Percentiles rank a stretch among this genome's conserved stretches.
phyloP scores from a whole-genome alignment of 2,797 vertebrate species.

The Limnodromus scolopaceus region DNA sequence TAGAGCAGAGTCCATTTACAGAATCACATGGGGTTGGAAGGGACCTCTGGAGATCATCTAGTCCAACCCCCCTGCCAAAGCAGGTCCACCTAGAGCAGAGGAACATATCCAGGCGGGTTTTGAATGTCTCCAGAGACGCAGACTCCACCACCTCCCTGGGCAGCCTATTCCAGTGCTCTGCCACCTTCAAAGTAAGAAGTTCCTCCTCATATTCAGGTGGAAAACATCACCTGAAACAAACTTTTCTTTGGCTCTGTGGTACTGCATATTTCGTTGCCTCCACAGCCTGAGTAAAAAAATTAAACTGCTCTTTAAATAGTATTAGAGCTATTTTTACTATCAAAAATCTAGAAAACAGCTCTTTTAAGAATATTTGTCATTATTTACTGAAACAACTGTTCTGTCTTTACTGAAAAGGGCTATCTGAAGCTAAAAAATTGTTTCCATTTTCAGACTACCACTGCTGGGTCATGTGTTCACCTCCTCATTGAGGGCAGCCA shows the following conservation, averaged over 20 bases:
- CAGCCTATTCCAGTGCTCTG: no score
- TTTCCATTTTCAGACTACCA: neutral
- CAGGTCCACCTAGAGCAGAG: no score
- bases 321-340: neutral
- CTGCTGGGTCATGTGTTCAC: neutral
- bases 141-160: no score
- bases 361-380: neutral
- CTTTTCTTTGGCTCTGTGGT: neutral
- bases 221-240: neutral
- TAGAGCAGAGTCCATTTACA: neutral
- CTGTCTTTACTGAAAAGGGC: neutral
- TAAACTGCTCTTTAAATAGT: neutral
- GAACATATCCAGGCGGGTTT: no score
- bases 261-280: neutral
- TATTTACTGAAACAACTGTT: neutral
- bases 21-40: no score
- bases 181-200: no score
- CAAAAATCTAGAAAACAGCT: neutral
- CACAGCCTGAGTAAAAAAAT: neutral
- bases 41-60: no score
- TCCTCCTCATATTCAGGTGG: no score
- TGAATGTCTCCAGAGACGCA: no score
- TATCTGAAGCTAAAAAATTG: neutral
- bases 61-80: no score
- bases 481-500: neutral